A percentile compares a stretch with the other conserved stretches of the same genome.
Evolutionary conservation across 2,113 vertebrate species (phyloP).

Genomic region (Chionis minor): DNA sequence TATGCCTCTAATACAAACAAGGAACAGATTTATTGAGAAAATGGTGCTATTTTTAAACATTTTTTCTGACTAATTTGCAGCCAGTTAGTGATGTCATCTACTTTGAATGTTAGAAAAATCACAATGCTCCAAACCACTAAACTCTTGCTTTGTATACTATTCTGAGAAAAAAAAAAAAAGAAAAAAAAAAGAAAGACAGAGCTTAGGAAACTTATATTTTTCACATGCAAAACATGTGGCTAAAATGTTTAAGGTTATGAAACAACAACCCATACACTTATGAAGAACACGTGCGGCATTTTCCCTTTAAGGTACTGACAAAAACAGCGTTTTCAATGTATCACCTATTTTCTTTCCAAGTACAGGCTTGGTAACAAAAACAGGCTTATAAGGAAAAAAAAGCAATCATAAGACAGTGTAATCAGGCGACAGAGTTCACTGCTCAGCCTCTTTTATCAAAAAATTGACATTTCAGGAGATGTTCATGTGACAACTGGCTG

Average conservation of each 20-base stretch:
- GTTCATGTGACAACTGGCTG: background rate
- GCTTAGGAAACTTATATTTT: background rate
- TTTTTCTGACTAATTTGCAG: slow-evolving; percentile 17
- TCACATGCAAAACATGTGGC: background rate
- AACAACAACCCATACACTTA: background rate
- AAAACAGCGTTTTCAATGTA: background rate
- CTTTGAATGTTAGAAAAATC: slow-evolving; percentile 6
- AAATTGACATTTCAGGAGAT: background rate
- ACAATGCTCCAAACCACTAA: background rate
- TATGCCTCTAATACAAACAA: background rate
- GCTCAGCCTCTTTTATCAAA: background rate
- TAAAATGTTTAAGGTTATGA: background rate
- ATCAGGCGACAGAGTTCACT: background rate
- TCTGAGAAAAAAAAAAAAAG: no score
- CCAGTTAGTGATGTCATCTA: slow-evolving; percentile 8
- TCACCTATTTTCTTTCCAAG: background rate
- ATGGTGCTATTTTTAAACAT: background rate
- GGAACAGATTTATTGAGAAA: background rate
- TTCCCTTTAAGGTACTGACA: background rate
- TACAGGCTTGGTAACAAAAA: background rate
- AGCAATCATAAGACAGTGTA: background rate
- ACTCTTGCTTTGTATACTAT: background rate
- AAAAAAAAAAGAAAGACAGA: background rate
- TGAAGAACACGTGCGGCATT: background rate
- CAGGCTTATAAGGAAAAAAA: background rate